Base-by-base conservation (phyloP, 2,113 vertebrate genomes). In the Hippocampus mohnikei region DNA sequence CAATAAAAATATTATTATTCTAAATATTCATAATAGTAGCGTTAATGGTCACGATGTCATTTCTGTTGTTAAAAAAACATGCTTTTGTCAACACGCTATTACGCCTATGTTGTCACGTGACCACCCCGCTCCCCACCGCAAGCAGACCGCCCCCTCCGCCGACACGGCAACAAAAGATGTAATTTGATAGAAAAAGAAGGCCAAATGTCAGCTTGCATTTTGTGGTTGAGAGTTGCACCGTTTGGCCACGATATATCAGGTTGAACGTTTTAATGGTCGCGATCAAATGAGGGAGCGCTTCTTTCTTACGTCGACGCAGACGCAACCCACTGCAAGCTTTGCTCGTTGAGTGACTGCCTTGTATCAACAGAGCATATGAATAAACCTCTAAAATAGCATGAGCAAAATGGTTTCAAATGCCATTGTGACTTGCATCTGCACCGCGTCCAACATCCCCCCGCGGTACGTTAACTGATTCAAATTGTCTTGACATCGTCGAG, bases 401-500 rank as follows among this genome's bases (percentile, higher is more conserved):
- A 18, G 2, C 13, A 37, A n/a, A 33, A 13, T 20, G 0, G 8
- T 65, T 62, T 46, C 16, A 29, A 27, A 18, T 55, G 2, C 8
- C 52, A 55, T 53, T n/a, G n/a, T n/a, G 5, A 7, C 33, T n/a
- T n/a, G 15, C 20, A 50, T 6, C 46, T 23, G 52, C 52, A 11
- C 21, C 23, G 8, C 12, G 52, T n/a, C 8, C 8, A n/a, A 46
- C 13, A 16, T 15, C 3, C 13, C 8, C 7, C n/a, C n/a, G n/a
- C 18, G 7, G 6, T 2, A 20, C 48, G 7, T 18, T 1, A 55
- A 55, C 8, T 23, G 52, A n/a, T 5, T 67, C 72, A 80, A 78
- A 78, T 44, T n/a, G 44, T 21, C 40, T 40, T 84, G 73, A 55
- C 61, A 29, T 58, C 33, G 48, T 66, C 50, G 65, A 64, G 63